A percentile compares a stretch with the other conserved stretches of the same genome.
phyloP scores from a whole-genome alignment of 2,113 vertebrate genomes.

The Podarcis raffonei region DNA sequence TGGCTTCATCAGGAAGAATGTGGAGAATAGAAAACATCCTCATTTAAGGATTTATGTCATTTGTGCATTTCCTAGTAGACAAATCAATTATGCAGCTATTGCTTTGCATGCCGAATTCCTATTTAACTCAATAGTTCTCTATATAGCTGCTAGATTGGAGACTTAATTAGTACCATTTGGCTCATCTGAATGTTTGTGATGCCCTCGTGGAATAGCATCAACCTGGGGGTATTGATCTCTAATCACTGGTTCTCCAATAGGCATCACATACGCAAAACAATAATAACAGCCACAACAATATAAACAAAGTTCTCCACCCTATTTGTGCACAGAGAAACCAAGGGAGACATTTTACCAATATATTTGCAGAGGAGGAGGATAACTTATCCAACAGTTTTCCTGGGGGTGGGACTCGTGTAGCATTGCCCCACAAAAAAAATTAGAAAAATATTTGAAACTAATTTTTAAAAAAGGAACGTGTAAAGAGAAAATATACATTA shows the following conservation, averaged over 20 bases:
- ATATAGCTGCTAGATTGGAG: neutral
- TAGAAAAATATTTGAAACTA: neutral
- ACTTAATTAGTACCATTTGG: neutral
- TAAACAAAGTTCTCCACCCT: neutral
- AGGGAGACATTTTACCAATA: too few relatives aligned
- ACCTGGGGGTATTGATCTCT: neutral
- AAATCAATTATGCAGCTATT: slow-evolving; percentile 19
- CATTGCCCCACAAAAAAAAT: too few relatives aligned
- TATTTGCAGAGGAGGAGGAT: too few relatives aligned
- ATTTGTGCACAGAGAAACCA: too few relatives aligned
- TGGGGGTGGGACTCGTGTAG: too few relatives aligned
- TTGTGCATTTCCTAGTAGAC: slow-evolving; percentile 16
- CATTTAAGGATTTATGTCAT: slow-evolving; percentile 20
- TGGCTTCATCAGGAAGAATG: neutral
- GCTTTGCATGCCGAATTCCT: neutral
- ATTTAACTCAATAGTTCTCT: neutral
- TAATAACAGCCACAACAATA: neutral
- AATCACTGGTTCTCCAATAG: slow-evolving; percentile 15
- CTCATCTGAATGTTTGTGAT: slow-evolving; percentile 1
- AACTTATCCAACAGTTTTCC: too few relatives aligned
- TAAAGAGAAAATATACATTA: neutral
- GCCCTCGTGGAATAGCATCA: neutral
- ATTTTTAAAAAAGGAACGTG: neutral
- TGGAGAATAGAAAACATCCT: neutral
- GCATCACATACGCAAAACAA: neutral